Evolutionary conservation across 2,113 vertebrate genomes (phyloP).

Genomic region (Entomyzon cyanotis): DNA sequence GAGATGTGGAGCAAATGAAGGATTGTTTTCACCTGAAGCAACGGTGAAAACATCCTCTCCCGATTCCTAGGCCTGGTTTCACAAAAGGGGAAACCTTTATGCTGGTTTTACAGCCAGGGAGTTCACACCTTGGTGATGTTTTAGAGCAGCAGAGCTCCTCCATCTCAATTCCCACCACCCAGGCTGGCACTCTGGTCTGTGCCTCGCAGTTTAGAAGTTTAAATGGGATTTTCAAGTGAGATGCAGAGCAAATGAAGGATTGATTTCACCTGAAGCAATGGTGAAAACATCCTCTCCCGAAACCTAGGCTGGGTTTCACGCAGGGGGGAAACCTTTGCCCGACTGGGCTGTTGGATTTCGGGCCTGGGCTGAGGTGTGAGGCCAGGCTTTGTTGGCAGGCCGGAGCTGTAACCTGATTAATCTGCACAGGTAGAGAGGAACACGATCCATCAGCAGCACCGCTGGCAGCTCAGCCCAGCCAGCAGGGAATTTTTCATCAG

Average conservation of each 20-base stretch:
- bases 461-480: background rate
- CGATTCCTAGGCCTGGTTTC: background rate
- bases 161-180: background rate
- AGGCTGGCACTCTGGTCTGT: background rate
- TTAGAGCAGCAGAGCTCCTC: background rate
- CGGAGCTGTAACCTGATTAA: slow-evolving; percentile 55
- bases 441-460: background rate
- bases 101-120: background rate
- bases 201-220: background rate
- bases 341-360: background rate
- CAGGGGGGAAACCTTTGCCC: background rate
- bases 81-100: background rate
- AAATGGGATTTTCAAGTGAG: fast-evolving
- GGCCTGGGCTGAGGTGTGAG: slow-evolving; percentile 17
- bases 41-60: background rate
- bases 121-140: background rate
- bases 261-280: background rate
- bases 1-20: background rate
- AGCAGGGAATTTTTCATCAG: slow-evolving; percentile 59
- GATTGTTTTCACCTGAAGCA: background rate
- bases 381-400: slow-evolving; percentile 11
- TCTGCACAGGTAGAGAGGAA: slow-evolving; percentile 43
- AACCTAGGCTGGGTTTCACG: background rate
- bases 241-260: background rate
- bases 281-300: background rate